Conservation (phyloP, 2,888 invertebrate species). For the Oxytorus armatus region DNA sequence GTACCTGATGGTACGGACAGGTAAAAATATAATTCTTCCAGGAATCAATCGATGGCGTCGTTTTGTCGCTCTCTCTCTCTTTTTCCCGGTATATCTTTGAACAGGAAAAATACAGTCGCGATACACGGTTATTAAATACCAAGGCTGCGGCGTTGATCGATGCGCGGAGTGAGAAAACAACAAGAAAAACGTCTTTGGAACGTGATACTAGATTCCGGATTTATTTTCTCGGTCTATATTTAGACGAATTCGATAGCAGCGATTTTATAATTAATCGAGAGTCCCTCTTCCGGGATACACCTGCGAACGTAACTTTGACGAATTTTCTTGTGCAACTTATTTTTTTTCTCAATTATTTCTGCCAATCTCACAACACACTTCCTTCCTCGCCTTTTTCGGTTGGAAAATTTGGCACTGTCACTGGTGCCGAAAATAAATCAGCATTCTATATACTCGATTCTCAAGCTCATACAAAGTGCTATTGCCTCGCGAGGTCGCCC, state of each 20-base stretch:
- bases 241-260: slow-evolving; percentile 15
- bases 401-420: slow-evolving; percentile 58
- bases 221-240: slow-evolving; percentile 49
- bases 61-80: slow-evolving; percentile 24
- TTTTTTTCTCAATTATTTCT: slow-evolving; percentile 12
- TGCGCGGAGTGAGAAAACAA: slow-evolving; percentile 15
- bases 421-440: slow-evolving; percentile 56
- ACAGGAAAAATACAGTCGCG: slow-evolving; percentile 26
- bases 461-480: background rate
- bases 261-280: background rate
- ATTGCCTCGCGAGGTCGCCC: slow-evolving; percentile 27
- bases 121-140: slow-evolving; percentile 27
- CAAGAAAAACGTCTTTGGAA: slow-evolving; percentile 18
- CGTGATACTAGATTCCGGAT: background rate
- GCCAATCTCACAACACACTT: slow-evolving; percentile 30
- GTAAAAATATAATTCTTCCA: slow-evolving; percentile 37
- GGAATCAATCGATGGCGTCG: slow-evolving; percentile 58
- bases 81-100: slow-evolving; percentile 14
- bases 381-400: slow-evolving; percentile 31
- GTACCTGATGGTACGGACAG: slow-evolving; percentile 41
- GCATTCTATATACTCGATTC: slow-evolving; percentile 3
- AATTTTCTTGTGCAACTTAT: slow-evolving; percentile 4
- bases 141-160: slow-evolving; percentile 31
- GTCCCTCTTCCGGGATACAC: background rate
- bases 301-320: background rate